Evolutionary conservation across 1,140 invertebrate genomes (phyloP).

Genomic region (Cylas formicarius): DNA sequence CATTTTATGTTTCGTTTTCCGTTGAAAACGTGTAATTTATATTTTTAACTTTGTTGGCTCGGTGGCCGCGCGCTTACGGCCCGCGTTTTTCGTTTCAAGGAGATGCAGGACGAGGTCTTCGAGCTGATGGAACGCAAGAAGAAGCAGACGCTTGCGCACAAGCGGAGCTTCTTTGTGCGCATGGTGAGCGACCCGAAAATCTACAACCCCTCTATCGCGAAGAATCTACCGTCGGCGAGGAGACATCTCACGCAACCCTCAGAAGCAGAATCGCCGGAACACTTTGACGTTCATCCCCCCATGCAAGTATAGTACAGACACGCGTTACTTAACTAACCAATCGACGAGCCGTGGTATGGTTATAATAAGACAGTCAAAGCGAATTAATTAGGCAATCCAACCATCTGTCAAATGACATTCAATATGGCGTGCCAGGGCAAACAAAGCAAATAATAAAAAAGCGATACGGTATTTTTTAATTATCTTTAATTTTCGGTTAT

Average conservation of each 20-base stretch:
- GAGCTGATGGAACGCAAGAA: conserved; percentile 61
- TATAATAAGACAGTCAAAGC: no score
- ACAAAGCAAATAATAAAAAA: no score
- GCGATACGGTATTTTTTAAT: no score
- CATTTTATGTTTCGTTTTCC: not conserved
- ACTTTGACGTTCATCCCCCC: conserved; percentile 43
- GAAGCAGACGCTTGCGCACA: conserved; percentile 73
- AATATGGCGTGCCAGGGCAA: no score
- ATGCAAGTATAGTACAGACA: conserved; percentile 37
- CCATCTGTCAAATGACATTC: no score
- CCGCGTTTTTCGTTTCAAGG: conserved; percentile 41
- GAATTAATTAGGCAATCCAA: no score
- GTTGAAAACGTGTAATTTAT: no score
- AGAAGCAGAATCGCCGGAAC: conserved; percentile 40
- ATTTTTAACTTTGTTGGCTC: no score
- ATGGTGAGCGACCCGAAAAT: conserved; percentile 97
- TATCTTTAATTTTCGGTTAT: no score
- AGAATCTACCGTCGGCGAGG: conserved; percentile 52
- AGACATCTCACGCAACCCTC: conserved; percentile 44
- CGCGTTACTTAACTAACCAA: no score
- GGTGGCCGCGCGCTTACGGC: no score
- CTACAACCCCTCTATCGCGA: conserved; percentile 82
- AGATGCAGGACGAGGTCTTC: conserved; percentile 59
- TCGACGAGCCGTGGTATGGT: no score
- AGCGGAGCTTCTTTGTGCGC: conserved; percentile 90